Percentiles rank a stretch among this genome's conserved stretches.
Conservation (phyloP, 2,797 vertebrate genomes). For the Decapterus maruadsi region DNA sequence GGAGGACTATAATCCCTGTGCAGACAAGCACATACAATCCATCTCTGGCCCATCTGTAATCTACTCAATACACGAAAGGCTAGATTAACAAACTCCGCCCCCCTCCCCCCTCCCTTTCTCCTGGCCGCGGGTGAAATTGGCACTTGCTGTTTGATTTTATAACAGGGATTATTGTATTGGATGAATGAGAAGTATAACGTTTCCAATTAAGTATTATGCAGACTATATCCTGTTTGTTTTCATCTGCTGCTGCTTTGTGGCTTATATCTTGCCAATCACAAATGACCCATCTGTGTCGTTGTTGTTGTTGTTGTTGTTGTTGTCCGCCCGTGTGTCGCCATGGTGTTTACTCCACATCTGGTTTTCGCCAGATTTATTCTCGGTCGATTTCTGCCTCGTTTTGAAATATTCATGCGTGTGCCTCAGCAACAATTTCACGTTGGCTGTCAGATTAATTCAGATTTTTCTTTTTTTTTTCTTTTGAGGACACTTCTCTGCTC, state of each 20-base stretch:
- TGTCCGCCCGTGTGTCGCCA: constrained; percentile 19
- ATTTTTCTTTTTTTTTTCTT: constrained; percentile 2
- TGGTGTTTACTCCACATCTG: constrained; percentile 47
- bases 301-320: no score
- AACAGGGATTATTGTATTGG: constrained; percentile 67
- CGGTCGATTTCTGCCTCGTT: constrained; percentile 1
- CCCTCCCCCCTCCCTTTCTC: not conserved
- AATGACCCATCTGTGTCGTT: constrained; percentile 50
- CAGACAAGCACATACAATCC: constrained; percentile 62
- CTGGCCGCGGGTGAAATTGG: constrained; percentile 52
- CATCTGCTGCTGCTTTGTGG: constrained; percentile 36
- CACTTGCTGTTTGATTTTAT: constrained; percentile 71
- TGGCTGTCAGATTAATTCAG: constrained; percentile 1
- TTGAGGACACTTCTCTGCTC: not conserved
- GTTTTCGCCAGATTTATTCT: constrained; percentile 43
- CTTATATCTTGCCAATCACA: constrained; percentile 57
- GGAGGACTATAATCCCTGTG: constrained; percentile 69
- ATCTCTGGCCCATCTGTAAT: constrained; percentile 75
- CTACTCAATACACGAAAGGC: constrained; percentile 70
- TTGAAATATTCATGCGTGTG: constrained; percentile 58
- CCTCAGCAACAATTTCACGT: constrained; percentile 11
- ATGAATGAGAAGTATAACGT: constrained; percentile 48
- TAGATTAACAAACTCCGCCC: constrained; percentile 69
- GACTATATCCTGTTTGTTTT: constrained; percentile 63
- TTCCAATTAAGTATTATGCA: constrained; percentile 55